Base-by-base conservation (phyloP, 1,140 invertebrate genomes). In the Musca domestica region DNA sequence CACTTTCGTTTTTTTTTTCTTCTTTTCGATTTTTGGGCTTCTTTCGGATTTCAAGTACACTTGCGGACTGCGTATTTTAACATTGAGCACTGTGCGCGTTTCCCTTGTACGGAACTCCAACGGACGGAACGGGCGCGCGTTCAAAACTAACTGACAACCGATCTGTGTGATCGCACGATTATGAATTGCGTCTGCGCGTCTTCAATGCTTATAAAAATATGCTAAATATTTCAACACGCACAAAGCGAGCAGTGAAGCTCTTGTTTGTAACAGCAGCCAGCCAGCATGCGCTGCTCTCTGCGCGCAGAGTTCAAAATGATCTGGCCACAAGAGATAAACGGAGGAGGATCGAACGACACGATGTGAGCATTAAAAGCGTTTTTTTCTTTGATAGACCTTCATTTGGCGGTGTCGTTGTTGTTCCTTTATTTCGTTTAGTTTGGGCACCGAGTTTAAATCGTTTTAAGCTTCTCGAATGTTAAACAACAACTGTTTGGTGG, bases 151-250 rank as follows among this genome's bases (percentile, higher is more conserved):
- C 69, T 72, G 74, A 74, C 76, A 73, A 79, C 77, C 73, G 76
- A 72, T 72, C 74, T 75, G 75, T 71, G 73, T 72, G 76, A 78
- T 77, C 73, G 76, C 76, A 78, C 75, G 74, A 76, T 71, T 70
- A 77, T 73, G 77, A 79, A 79, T 79, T 76, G 74, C 74, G 76
- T 74, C 73, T 79, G 76, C 74, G 76, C 77, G 76, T 76, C 77
- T 75, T 76, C 72, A 73, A 68, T 75, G 72, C 75, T 73, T 76
- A 73, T 78, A 78, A 76, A 78, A 78, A 76, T 78, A 78, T 78
- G 74, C 72, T 72, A 77, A 77, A 74, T 72, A 77, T 77, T 77
- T 75, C 69, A 77, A 77, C 56, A 61, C 56, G 56, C 56, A 61
- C 54, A 23, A 23, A 9, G 34, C 5, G 34, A 10, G 10, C 34